Base-by-base conservation (phyloP, 2,113 vertebrate genomes). In the Mugil cephalus region DNA sequence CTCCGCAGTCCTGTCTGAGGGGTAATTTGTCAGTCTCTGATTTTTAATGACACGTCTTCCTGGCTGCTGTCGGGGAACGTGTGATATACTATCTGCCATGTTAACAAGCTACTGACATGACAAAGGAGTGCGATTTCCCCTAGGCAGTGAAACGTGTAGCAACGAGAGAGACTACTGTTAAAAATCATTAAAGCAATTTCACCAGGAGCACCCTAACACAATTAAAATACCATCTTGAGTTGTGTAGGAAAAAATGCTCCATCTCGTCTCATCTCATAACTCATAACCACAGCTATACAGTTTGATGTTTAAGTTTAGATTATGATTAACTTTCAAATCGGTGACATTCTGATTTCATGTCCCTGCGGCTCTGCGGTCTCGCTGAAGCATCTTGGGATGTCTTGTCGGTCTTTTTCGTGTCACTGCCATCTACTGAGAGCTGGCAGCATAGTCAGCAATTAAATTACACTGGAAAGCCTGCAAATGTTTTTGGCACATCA, bases 401-500 rank as follows among this genome's bases (percentile, higher is more conserved):
- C 66, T 85, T 17, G 43, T 50, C 21, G 12, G 50, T 71, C 63
- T 87, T 75, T 84, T 85, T 74, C 54, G 56, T 81, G 65, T 69
- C 79, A 84, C 77, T 87, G 85, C 76, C 80, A 84, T 90, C 83
- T 65, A 75, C 80, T 69, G 66, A 87, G 59, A 80, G 47, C 71
- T 91, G 88, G 89, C 82, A 88, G 73, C 69, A 84, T 4, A 86
- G 77, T 69, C 83, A 47, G 63, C 77, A 89, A 91, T 92, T 88
- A 91, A 74, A 77, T 64, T 62, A 55, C 74, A 42, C 35, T 80
- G 76, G 83, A 82, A 83, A 76, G 85, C 72, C 77, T 80, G 72
- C 75, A 88, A 85, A 88, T 84, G n/a, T 30, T 83, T 88, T 83
- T 84, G 87, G 80, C 89, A 88, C 69, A 89, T 93, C 86, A 69